Conservation (phyloP, 2,888 invertebrate species). For the Coleophora deauratella region DNA sequence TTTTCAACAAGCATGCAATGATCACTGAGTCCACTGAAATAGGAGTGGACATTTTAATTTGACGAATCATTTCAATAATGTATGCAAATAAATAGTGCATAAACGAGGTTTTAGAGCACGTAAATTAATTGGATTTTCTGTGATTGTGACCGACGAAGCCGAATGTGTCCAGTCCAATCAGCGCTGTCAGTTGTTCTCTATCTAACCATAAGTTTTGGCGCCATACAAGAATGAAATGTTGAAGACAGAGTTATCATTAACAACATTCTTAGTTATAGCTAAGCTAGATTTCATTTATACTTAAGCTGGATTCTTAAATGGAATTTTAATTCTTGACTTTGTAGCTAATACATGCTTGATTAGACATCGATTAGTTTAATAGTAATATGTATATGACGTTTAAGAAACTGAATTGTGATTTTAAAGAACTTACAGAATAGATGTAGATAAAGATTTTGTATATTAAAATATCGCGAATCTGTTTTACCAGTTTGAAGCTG, state of each 20-base stretch:
- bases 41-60: constrained; percentile 54
- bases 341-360: too few relatives aligned
- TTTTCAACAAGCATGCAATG: constrained; percentile 29
- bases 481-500: too few relatives aligned
- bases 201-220: constrained; percentile 33
- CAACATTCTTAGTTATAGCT: constrained; percentile 43
- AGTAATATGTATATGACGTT: too few relatives aligned
- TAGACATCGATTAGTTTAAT: too few relatives aligned
- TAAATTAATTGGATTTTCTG: constrained; percentile 54
- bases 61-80: constrained; percentile 51
- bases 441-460: too few relatives aligned
- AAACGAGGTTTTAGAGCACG: constrained; percentile 47
- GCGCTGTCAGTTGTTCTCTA: constrained; percentile 36
- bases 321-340: too few relatives aligned
- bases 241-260: constrained; percentile 39
- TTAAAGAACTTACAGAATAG: too few relatives aligned
- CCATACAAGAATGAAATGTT: too few relatives aligned
- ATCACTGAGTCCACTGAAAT: constrained; percentile 36
- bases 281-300: too few relatives aligned
- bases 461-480: too few relatives aligned
- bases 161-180: constrained; percentile 25
- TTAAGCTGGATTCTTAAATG: too few relatives aligned
- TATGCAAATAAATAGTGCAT: constrained; percentile 66
- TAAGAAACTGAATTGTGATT: too few relatives aligned
- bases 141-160: constrained; percentile 40